Conservation (phyloP, 2,797 vertebrate species). For the Miopithecus talapoin region DNA sequence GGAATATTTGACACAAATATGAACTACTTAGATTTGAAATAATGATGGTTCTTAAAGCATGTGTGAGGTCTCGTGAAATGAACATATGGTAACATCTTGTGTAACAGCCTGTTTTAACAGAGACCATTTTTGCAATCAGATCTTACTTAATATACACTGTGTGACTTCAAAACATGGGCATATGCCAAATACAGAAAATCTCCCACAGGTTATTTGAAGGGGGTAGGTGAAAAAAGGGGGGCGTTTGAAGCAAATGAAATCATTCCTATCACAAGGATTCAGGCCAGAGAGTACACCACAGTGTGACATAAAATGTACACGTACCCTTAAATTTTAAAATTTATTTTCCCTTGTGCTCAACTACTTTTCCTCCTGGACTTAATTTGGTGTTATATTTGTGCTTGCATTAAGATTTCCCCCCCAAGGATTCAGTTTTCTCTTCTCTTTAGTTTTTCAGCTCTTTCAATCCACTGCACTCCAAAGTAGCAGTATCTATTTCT, state of each 20-base stretch:
- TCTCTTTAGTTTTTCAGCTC: background rate
- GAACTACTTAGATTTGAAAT: background rate
- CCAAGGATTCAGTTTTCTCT: background rate
- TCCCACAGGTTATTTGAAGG: background rate
- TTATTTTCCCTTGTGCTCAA: background rate
- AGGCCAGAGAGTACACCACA: background rate
- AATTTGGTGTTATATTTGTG: background rate
- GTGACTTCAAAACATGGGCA: slow-evolving; percentile 25
- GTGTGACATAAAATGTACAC: rapidly evolving
- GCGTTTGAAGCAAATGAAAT: background rate
- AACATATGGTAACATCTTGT: slow-evolving; percentile 44
- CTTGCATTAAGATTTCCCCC: background rate
- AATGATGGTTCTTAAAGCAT: slow-evolving; percentile 1
- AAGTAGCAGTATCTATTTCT: background rate
- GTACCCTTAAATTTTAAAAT: background rate
- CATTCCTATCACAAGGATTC: background rate
- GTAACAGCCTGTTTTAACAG: slow-evolving; percentile 40
- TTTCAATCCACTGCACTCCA: background rate
- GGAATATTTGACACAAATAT: background rate
- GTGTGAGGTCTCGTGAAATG: slow-evolving; percentile 48
- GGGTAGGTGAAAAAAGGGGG: too few species aligned
- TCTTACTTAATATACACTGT: slow-evolving; percentile 60
- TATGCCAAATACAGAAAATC: background rate
- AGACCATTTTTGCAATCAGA: slow-evolving; percentile 55
- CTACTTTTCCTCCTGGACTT: background rate